These are phyloP conservation scores for Pelobates cultripes DNA, from an alignment of 2,797 vertebrate genomes.

Conservation along the genomic window DNA sequence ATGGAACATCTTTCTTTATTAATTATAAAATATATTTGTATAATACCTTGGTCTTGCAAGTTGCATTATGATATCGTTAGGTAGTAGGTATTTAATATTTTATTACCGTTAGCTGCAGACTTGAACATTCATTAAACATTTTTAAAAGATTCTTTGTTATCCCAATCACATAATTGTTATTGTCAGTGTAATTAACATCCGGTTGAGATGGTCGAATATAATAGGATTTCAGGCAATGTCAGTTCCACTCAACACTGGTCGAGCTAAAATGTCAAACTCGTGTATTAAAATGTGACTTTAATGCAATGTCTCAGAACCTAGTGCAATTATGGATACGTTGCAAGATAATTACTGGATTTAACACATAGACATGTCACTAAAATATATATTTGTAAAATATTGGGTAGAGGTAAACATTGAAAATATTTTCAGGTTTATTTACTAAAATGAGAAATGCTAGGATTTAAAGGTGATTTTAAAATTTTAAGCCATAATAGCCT, in stretches of 20 bases:
- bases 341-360: too few species aligned
- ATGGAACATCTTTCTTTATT: background rate
- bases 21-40: background rate
- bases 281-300: background rate
- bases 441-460: too few species aligned
- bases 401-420: too few species aligned
- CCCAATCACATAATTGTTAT: conserved; percentile 25
- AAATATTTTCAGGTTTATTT: too few species aligned
- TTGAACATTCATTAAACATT: conserved; percentile 4
- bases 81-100: background rate
- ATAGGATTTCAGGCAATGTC: conserved; percentile 13
- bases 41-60: background rate
- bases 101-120: background rate
- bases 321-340: background rate
- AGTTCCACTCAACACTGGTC: conserved; percentile 3
- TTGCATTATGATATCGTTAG: background rate
- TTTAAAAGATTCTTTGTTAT: background rate
- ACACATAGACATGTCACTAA: too few species aligned
- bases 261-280: background rate
- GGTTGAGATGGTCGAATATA: conserved; percentile 8
- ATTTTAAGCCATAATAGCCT: too few species aligned
- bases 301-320: background rate
- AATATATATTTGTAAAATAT: too few species aligned
- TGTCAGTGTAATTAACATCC: conserved; percentile 24
- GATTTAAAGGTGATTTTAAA: too few species aligned